Percentiles rank a stretch among this genome's conserved stretches.
phyloP scores from a whole-genome alignment of 1,140 invertebrate genomes.

The Scaptomyza hsui region DNA sequence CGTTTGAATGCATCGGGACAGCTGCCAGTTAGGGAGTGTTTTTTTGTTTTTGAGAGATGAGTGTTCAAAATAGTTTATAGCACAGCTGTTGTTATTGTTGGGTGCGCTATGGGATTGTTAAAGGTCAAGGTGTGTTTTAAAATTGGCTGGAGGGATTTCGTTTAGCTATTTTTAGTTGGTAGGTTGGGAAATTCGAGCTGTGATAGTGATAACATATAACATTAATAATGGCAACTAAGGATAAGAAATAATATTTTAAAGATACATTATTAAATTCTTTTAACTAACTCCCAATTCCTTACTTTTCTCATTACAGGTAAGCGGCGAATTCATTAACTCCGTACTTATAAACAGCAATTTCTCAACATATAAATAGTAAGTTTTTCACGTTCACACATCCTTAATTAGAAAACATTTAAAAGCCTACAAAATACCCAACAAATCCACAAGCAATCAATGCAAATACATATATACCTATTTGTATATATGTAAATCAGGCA shows the following conservation, averaged over 20 bases:
- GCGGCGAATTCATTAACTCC: not conserved
- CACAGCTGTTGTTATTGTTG: constrained; percentile 27
- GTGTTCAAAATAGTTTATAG: not conserved
- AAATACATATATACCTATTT: constrained; percentile 15
- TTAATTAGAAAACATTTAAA: constrained; percentile 16
- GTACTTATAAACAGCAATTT: not conserved
- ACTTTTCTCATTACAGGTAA: constrained; percentile 43
- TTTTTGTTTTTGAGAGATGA: too few species aligned
- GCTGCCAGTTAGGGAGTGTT: not conserved
- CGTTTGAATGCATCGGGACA: constrained; percentile 23
- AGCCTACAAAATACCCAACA: not conserved
- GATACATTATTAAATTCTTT: too few species aligned
- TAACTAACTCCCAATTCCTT: not conserved
- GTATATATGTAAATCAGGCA: constrained; percentile 63
- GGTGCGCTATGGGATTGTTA: not conserved
- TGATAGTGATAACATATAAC: too few species aligned
- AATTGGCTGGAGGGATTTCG: not conserved
- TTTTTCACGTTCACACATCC: not conserved
- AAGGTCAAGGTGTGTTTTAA: not conserved
- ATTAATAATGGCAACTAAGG: too few species aligned
- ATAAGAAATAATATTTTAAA: too few species aligned
- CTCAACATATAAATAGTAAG: constrained; percentile 2
- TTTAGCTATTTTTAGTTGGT: not conserved
- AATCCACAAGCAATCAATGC: constrained; percentile 39
- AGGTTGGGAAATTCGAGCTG: too few species aligned